These are phyloP conservation scores for Drosophila littoralis DNA, from an alignment of 1,140 invertebrate species.

Conservation along the genomic window DNA sequence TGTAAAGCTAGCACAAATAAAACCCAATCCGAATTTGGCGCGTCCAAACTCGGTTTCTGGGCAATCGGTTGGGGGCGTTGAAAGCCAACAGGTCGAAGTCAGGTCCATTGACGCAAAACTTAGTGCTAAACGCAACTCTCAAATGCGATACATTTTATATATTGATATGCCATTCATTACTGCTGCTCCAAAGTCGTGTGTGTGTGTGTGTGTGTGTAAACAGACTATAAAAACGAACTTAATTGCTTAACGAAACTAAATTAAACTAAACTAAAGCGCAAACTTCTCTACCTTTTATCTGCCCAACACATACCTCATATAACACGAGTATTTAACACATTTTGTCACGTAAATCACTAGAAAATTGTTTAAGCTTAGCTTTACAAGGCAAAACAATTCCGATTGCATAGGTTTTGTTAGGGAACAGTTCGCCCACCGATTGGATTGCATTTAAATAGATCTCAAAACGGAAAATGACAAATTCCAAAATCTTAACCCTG, in stretches of 20 bases:
- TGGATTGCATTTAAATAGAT: neutral
- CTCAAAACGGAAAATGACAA: neutral
- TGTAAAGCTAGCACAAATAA: slow-evolving; percentile 8
- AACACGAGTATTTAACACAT: neutral
- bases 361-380: neutral
- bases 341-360: slow-evolving; percentile 14
- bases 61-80: slow-evolving; percentile 1
- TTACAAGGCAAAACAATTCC: neutral
- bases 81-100: slow-evolving; percentile 14
- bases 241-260: slow-evolving; percentile 1
- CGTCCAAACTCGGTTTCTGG: slow-evolving; percentile 38
- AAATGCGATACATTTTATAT: slow-evolving; percentile 24
- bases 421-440: neutral
- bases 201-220: slow-evolving; percentile 2
- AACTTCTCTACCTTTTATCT: neutral
- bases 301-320: neutral
- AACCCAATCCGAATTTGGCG: slow-evolving; percentile 28
- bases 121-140: slow-evolving; percentile 7
- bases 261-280: neutral
- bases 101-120: slow-evolving; percentile 35
- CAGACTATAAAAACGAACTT: neutral
- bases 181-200: neutral
- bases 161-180: slow-evolving; percentile 8
- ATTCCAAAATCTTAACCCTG: slow-evolving; percentile 10
- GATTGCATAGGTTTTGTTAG: neutral